phyloP scores from a whole-genome alignment of 1,140 invertebrate genomes.

The Cheumatopsyche charites region DNA sequence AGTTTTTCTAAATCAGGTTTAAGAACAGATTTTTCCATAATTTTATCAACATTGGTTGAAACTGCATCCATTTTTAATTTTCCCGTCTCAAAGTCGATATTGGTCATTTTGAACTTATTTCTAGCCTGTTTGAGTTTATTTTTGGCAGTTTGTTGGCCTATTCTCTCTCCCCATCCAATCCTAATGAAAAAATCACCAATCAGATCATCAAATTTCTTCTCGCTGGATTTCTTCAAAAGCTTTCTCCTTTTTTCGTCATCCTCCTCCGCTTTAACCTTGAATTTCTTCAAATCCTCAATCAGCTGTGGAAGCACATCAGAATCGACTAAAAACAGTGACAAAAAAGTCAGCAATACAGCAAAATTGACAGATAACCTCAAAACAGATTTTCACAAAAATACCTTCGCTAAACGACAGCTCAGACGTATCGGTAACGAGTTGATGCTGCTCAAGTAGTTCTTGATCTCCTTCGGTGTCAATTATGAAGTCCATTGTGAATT shows the following conservation, averaged over 20 bases:
- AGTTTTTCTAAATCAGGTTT: slow-evolving; percentile 71
- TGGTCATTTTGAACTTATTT: slow-evolving; percentile 53
- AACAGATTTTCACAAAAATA: slow-evolving; percentile 25
- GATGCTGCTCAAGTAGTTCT: slow-evolving; percentile 47
- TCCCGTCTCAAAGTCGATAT: slow-evolving; percentile 59
- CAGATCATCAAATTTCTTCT: slow-evolving; percentile 31
- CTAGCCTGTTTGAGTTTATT: slow-evolving; percentile 42
- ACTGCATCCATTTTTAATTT: slow-evolving; percentile 57
- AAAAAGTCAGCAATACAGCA: background rate
- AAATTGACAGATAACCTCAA: slow-evolving; percentile 36
- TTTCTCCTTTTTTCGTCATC: slow-evolving; percentile 28
- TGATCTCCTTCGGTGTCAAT: slow-evolving; percentile 52
- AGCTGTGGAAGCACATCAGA: slow-evolving; percentile 33
- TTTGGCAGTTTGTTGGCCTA: slow-evolving; percentile 45
- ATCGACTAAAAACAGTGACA: slow-evolving; percentile 40
- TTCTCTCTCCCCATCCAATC: slow-evolving; percentile 39
- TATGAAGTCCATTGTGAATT: slow-evolving; percentile 51
- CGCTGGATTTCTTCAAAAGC: background rate
- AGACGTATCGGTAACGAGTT: slow-evolving; percentile 35
- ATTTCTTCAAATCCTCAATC: slow-evolving; percentile 29
- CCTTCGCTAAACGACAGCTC: slow-evolving; percentile 33
- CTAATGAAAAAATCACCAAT: slow-evolving; percentile 37
- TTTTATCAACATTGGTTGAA: slow-evolving; percentile 61
- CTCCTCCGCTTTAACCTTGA: slow-evolving; percentile 23
- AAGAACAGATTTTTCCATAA: slow-evolving; percentile 70